Percentiles rank a stretch among this genome's conserved stretches.
Conservation (phyloP, 2,797 vertebrate species). For the Microctenopoma steveboyesi region DNA sequence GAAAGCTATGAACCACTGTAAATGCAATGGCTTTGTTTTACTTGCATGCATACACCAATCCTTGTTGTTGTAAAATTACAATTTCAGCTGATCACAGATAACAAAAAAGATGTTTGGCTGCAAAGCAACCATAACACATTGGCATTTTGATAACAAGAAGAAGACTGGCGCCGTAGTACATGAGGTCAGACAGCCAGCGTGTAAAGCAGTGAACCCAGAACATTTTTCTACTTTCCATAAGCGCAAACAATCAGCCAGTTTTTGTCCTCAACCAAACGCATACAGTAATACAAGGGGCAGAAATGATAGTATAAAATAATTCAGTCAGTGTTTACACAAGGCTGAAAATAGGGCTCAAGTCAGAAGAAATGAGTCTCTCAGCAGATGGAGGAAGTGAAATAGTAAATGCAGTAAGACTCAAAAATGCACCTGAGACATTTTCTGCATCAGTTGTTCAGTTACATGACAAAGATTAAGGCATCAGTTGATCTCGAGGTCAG, state of each 20-base stretch:
- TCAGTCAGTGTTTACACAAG: not conserved
- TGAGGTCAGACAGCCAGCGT: slow-evolving; percentile 65
- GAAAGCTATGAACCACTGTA: too few relatives aligned
- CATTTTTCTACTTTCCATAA: slow-evolving; percentile 58
- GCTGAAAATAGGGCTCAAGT: slow-evolving; percentile 7
- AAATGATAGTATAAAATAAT: slow-evolving; percentile 19
- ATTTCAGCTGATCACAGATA: slow-evolving; percentile 70
- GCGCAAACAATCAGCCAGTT: slow-evolving; percentile 31
- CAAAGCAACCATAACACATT: slow-evolving; percentile 73
- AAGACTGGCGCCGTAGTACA: slow-evolving; percentile 73
- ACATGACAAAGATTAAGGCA: slow-evolving; percentile 48
- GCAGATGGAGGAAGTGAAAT: slow-evolving; percentile 7
- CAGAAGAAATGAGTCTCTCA: slow-evolving; percentile 1
- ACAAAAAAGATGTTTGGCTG: slow-evolving; percentile 61
- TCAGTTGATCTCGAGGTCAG: slow-evolving; percentile 57
- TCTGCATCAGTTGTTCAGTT: slow-evolving; percentile 32
- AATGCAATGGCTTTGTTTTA: slow-evolving; percentile 8
- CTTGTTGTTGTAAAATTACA: slow-evolving; percentile 29
- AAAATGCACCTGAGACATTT: slow-evolving; percentile 20
- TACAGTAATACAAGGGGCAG: slow-evolving; percentile 27
- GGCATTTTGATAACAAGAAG: slow-evolving; percentile 72
- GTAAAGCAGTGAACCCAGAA: slow-evolving; percentile 53
- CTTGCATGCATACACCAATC: slow-evolving; percentile 24
- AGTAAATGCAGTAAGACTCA: slow-evolving; percentile 4
- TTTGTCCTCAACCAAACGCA: slow-evolving; percentile 1